Percentiles rank a stretch among this genome's conserved stretches.
Conservation (phyloP, 2,113 vertebrate species). For the Orthonyx spaldingii region DNA sequence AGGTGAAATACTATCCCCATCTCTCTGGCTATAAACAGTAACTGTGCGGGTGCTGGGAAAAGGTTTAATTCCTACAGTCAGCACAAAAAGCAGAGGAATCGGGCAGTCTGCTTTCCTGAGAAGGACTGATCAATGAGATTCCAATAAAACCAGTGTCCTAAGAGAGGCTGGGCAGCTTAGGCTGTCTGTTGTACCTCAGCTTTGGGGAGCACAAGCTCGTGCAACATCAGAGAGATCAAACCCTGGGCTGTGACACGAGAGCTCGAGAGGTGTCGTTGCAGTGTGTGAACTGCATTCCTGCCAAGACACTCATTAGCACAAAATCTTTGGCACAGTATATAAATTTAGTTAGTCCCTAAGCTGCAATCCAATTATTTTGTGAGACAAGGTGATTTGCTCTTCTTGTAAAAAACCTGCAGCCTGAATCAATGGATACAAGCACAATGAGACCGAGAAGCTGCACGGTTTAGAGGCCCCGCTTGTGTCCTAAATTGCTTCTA, state of each 20-base stretch:
- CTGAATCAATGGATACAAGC: not conserved
- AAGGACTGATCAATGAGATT: not conserved
- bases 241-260: fast-evolving
- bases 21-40: not conserved
- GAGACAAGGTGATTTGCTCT: constrained; percentile 32
- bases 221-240: not conserved
- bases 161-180: not conserved
- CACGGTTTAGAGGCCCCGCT: not conserved
- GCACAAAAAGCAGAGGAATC: not conserved
- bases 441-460: not conserved
- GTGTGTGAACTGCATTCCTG: not conserved
- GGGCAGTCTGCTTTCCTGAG: not conserved
- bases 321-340: not conserved
- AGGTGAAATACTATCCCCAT: constrained; percentile 1
- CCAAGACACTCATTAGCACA: not conserved
- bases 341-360: constrained; percentile 5
- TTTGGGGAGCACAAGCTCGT: not conserved
- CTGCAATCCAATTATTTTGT: not conserved
- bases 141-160: not conserved
- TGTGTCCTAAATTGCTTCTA: not conserved
- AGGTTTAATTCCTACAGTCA: not conserved
- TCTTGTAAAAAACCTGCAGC: not conserved
- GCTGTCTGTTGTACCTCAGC: not conserved
- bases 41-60: not conserved
- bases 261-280: not conserved